Conservation (phyloP, 2,888 invertebrate genomes). For the Drosophila paramelanica region DNA sequence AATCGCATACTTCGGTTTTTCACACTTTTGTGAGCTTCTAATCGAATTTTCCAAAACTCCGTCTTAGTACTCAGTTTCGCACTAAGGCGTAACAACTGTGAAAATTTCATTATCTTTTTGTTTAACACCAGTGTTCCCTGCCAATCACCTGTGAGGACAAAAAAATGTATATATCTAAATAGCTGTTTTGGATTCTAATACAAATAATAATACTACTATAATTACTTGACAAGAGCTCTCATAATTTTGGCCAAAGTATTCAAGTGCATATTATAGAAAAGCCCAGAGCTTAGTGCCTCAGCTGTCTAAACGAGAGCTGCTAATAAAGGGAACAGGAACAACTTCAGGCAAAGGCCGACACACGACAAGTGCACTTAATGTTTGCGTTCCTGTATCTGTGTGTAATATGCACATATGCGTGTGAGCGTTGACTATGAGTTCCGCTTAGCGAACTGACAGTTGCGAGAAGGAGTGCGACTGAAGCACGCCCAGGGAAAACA, state of each 20-base stretch:
- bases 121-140: too few species aligned
- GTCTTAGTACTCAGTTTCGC: too few species aligned
- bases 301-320: constrained; percentile 36
- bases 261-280: constrained; percentile 6
- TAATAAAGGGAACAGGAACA: constrained; percentile 30
- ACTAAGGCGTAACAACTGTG: too few species aligned
- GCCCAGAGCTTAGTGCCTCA: constrained; percentile 49
- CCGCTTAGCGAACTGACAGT: constrained; percentile 56
- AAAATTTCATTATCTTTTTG: too few species aligned
- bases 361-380: constrained; percentile 64
- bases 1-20: too few species aligned
- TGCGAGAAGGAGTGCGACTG: constrained; percentile 59
- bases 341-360: constrained; percentile 39
- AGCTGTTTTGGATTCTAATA: constrained; percentile 1
- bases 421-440: constrained; percentile 17
- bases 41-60: too few species aligned
- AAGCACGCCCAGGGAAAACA: constrained; percentile 30
- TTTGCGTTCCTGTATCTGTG: constrained; percentile 7
- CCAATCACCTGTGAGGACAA: too few species aligned
- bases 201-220: neutral
- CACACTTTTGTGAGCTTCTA: too few species aligned
- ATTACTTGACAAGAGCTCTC: constrained; percentile 6
- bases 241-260: neutral
- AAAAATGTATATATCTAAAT: neutral
- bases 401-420: constrained; percentile 11